Evolutionary conservation across 1,140 invertebrate genomes (phyloP), one percentile per base, ranked within the genome.

Genomic region (Teleopsis dalmanni): DNA sequence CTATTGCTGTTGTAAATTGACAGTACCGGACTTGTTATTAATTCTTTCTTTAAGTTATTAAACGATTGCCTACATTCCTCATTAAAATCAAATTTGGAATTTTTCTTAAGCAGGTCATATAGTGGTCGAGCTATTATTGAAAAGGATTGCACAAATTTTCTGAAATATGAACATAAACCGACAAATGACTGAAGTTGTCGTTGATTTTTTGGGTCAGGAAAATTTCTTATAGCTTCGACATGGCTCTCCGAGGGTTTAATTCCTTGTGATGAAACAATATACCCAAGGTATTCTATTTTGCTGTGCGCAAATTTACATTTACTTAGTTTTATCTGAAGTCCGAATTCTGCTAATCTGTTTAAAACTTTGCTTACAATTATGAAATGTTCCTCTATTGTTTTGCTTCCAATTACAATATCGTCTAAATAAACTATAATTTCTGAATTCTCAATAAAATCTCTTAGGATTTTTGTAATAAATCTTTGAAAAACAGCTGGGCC

Each of bases 1-100:
- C n/a, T 11, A 9, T 40, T 13, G 11, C 47, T 52, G 29, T 16
- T 37, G 48, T 52, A 58, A 23, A 57, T 49, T 25, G 42, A 27
- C 11, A 60, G 40, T 25, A 59, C 36, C 9, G 58, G 58, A 18
- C 35, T 29, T 49, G 51, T 22, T n/a, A 31, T 31, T 31, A 45
- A 34, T 18, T 18, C 19, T 19, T n/a, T 13, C 43, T 29, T 45
- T 10, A 43, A 25, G n/a, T 27, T n/a, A n/a, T 43, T 5, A 14
- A 43, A 26, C n/a, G 23, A 13, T 26, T 43, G 14, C 14, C 6
- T 10, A 21, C 37, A 40, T 21, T 18, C n/a, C 22, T 40, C 37
- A 21, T 40, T 13, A 21, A 40, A 40, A 21, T 19, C 13, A 40
- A 21, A 40, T 21, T 6, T 8, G 4, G 16, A 18, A 19, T 22